A percentile compares a stretch with the other conserved stretches of the same genome.
Evolutionary conservation across 2,888 invertebrate species (phyloP).

Genomic region (Argyresthia albistria): DNA sequence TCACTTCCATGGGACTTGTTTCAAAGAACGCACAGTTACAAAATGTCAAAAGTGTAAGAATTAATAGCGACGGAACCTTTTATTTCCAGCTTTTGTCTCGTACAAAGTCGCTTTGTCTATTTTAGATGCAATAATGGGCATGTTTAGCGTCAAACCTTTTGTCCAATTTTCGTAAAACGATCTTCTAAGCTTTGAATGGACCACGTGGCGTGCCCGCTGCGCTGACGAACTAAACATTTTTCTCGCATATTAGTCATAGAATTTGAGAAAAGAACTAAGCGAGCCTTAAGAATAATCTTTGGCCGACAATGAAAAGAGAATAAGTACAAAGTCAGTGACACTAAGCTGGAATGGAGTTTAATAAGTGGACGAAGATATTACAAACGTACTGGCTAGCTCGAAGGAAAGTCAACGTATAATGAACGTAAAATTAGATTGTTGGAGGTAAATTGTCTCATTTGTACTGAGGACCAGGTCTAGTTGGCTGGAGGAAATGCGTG

Average conservation of each 20-base stretch:
- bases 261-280: slow-evolving; percentile 10
- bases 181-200: slow-evolving; percentile 43
- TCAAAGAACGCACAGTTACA: slow-evolving; percentile 57
- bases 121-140: slow-evolving; percentile 60
- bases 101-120: slow-evolving; percentile 63
- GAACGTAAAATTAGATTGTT: not conserved
- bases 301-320: not conserved
- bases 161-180: slow-evolving; percentile 49
- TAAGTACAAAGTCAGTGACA: not conserved
- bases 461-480: not conserved
- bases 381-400: not conserved
- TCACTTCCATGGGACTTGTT: slow-evolving; percentile 39
- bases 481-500: slow-evolving; percentile 42
- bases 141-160: slow-evolving; percentile 67
- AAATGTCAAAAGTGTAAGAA: slow-evolving; percentile 60
- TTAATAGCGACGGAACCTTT: slow-evolving; percentile 63
- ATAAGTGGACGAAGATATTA: not conserved
- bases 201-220: slow-evolving; percentile 55
- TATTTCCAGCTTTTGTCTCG: slow-evolving; percentile 57
- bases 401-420: not conserved
- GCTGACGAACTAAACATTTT: slow-evolving; percentile 47
- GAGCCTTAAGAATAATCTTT: not conserved
- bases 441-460: not conserved
- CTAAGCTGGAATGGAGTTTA: not conserved
- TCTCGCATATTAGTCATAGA: slow-evolving; percentile 50